These are phyloP conservation scores for Hemibates koningsi DNA, from an alignment of 2,113 vertebrate genomes.

Conservation along the genomic window DNA sequence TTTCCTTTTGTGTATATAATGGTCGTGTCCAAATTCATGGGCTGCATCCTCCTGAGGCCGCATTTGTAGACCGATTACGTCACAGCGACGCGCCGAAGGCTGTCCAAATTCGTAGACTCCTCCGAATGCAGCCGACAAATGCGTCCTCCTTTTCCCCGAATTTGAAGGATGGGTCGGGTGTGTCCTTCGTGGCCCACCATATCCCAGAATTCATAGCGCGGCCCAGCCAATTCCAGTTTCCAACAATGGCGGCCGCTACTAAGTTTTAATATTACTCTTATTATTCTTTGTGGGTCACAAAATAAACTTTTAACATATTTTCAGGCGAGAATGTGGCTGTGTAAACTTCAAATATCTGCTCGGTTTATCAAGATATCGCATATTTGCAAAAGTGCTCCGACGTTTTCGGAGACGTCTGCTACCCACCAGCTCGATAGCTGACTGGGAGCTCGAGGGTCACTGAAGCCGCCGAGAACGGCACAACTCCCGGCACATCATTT, in stretches of 20 bases:
- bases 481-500: accelerated
- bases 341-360: accelerated
- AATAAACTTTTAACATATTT: too few species aligned
- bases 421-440: accelerated
- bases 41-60: too few species aligned
- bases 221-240: too few species aligned
- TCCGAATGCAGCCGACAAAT: background rate
- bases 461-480: accelerated
- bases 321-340: accelerated
- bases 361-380: accelerated
- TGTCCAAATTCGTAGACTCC: accelerated
- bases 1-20: too few species aligned
- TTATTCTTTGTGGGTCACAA: too few species aligned
- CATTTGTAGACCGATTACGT: too few species aligned
- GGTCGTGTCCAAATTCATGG: too few species aligned
- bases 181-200: accelerated
- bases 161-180: too few species aligned
- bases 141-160: too few species aligned
- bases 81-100: accelerated
- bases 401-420: accelerated
- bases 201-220: too few species aligned
- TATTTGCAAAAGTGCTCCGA: background rate
- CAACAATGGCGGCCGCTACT: too few species aligned
- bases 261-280: too few species aligned
- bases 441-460: accelerated